Evolutionary conservation across 2,888 invertebrate genomes (phyloP).

Genomic region (Cylloceria caligata): DNA sequence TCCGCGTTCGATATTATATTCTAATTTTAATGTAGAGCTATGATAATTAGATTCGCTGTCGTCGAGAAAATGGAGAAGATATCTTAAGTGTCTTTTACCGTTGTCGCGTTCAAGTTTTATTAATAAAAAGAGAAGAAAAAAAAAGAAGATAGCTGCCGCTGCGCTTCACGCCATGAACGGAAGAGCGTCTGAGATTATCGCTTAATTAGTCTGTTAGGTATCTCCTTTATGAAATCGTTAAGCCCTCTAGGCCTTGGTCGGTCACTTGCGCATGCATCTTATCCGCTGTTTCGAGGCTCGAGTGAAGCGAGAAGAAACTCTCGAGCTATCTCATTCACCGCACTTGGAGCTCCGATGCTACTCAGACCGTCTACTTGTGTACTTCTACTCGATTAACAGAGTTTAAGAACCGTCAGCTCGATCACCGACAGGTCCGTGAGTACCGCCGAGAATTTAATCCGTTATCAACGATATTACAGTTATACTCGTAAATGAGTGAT

Average conservation of each 20-base stretch:
- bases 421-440: slow-evolving; percentile 8
- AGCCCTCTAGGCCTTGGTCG: slow-evolving; percentile 60
- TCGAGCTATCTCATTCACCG: slow-evolving; percentile 52
- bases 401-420: slow-evolving; percentile 30
- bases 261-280: slow-evolving; percentile 73
- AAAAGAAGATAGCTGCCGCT: slow-evolving; percentile 68
- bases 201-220: slow-evolving; percentile 78
- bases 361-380: slow-evolving; percentile 51
- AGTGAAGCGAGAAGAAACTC: slow-evolving; percentile 39
- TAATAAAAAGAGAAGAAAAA: slow-evolving; percentile 29
- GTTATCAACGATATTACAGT: slow-evolving; percentile 32
- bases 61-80: slow-evolving; percentile 51
- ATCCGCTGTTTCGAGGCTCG: slow-evolving; percentile 74
- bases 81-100: slow-evolving; percentile 75
- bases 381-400: slow-evolving; percentile 48
- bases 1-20: too few relatives aligned
- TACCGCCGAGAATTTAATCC: slow-evolving; percentile 23
- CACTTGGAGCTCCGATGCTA: slow-evolving; percentile 48
- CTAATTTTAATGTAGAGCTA: not conserved
- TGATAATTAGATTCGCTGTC: slow-evolving; percentile 52
- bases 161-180: slow-evolving; percentile 16
- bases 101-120: slow-evolving; percentile 34
- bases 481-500: slow-evolving; percentile 4
- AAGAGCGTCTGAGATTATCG: slow-evolving; percentile 73
- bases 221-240: slow-evolving; percentile 80